Evolutionary conservation across 2,113 vertebrate species (phyloP).

Genomic region (Ictalurus punctatus): DNA sequence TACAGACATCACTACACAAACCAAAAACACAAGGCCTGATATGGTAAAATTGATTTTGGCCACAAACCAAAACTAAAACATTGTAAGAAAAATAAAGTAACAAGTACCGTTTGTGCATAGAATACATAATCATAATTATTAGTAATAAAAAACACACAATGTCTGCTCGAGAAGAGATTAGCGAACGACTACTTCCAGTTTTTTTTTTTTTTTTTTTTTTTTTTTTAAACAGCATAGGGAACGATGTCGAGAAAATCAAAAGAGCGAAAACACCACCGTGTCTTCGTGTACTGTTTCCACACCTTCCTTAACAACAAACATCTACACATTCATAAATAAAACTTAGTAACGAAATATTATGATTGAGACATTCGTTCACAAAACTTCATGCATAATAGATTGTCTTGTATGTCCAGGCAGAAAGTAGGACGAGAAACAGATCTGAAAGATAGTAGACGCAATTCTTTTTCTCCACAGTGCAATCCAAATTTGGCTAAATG

Average conservation of each 20-base stretch:
- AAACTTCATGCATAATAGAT: conserved; percentile 61
- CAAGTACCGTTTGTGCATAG: conserved; percentile 38
- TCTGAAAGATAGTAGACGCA: background rate
- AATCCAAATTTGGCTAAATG: conserved; percentile 6
- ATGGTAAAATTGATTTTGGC: conserved; percentile 51
- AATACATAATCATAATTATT: conserved; percentile 39
- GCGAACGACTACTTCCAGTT: conserved; percentile 71
- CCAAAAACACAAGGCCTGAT: conserved; percentile 43
- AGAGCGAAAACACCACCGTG: background rate
- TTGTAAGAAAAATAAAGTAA: conserved; percentile 52
- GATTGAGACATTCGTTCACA: conserved; percentile 27
- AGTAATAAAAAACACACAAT: conserved; percentile 35
- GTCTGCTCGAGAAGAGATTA: conserved; percentile 43
- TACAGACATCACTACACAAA: conserved; percentile 56
- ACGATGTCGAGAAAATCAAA: conserved; percentile 7
- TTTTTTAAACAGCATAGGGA: conserved; percentile 20
- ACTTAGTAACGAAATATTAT: conserved; percentile 52
- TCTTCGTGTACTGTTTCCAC: conserved; percentile 34
- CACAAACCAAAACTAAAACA: conserved; percentile 45
- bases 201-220: conserved; percentile 51
- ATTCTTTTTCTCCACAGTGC: background rate
- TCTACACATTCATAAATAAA: conserved; percentile 63
- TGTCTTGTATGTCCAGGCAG: conserved; percentile 12
- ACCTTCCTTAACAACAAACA: conserved; percentile 54
- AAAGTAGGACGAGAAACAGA: background rate